phyloP scores from a whole-genome alignment of 1,140 invertebrate species.

The Heliconius himera region DNA sequence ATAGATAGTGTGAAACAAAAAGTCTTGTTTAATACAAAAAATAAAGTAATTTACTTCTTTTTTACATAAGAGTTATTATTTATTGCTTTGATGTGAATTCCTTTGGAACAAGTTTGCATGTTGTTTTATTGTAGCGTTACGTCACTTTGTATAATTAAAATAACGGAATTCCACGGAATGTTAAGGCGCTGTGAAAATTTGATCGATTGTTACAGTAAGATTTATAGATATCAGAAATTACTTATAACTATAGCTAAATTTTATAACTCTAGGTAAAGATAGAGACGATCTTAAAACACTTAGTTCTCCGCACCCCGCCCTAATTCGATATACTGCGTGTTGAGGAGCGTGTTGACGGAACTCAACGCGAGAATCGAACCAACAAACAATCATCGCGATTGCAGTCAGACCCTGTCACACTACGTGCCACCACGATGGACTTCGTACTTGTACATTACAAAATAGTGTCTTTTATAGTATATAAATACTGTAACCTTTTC shows the following conservation, averaged over 20 bases:
- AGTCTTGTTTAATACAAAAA: neutral
- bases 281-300: too few species aligned
- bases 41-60: neutral
- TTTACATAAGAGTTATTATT: neutral
- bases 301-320: too few species aligned
- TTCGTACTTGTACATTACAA: too few species aligned
- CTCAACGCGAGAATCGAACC: too few species aligned
- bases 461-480: too few species aligned
- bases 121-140: slow-evolving; percentile 8
- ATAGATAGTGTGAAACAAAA: neutral
- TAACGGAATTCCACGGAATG: slow-evolving; percentile 22
- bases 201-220: slow-evolving; percentile 5
- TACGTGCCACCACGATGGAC: too few species aligned
- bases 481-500: too few species aligned
- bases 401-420: too few species aligned
- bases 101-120: neutral
- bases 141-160: slow-evolving; percentile 19
- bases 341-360: too few species aligned
- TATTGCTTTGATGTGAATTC: neutral
- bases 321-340: too few species aligned
- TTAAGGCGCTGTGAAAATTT: neutral
- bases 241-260: neutral
- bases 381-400: too few species aligned
- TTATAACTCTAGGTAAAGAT: too few species aligned
- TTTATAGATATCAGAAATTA: neutral